Base-by-base conservation (phyloP, 2,113 vertebrate species). In the Spizaetus ornatus region DNA sequence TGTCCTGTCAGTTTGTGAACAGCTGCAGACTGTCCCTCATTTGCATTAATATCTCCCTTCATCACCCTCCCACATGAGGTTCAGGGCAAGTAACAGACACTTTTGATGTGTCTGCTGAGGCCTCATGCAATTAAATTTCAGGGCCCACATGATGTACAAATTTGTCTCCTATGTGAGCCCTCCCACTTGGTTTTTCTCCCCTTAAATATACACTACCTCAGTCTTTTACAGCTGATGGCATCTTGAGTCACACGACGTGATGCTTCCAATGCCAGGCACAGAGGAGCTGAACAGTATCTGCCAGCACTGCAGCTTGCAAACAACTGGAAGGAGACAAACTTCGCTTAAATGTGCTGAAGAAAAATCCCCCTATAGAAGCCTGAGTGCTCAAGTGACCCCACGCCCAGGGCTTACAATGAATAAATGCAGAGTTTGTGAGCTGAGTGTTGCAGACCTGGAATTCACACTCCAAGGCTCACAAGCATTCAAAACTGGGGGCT, bases 151-250 rank as follows among this genome's bases (percentile, higher is more conserved):
- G 19, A 67, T 20, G 10, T 2, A 67, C 38, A 65, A 47, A 52
- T 67, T 53, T 17, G 31, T 61, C 36, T 59, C 40, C 78, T 56
- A 0, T 9, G 14, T 52, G 48, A 71, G 48, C 26, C 31, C 12
- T 80, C 56, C 32, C 14, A 31, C 11, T 59, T 76, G 43, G 1
- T 48, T 80, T 74, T 90, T 53, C 53, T 72, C 26, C 62, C 62
- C 67, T 97, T 76, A 88, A 90, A 73, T 43, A 11, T 52, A 69
- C 58, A 13, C 88, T 80, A 26, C 88, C 86, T 95, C 82, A 96
- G 94, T 96, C 77, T 92, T 80, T 92, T 81, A 69, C 90, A 97
- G 93, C 53, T 93, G 56, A 14, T 85, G 79, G 87, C 91, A 89
- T 73, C 90, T 85, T 47, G 23, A 90, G 66, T 81, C 73, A 76